Percentiles rank a stretch among this genome's conserved stretches.
Evolutionary conservation across 2,888 invertebrate species (phyloP).

Genomic region (Pachydiplax longipennis): DNA sequence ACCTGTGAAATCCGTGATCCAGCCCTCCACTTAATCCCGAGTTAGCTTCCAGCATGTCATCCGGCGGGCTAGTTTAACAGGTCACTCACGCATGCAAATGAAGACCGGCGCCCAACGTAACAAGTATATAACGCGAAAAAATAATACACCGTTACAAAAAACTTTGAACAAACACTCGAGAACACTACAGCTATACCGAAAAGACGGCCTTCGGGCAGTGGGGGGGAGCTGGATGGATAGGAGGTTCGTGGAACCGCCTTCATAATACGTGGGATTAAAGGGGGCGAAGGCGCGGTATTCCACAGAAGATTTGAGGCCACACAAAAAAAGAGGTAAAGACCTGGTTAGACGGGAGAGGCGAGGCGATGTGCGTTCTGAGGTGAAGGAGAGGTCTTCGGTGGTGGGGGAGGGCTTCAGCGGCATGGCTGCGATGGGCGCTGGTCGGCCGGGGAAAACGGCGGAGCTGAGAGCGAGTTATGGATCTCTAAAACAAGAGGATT

Average conservation of each 20-base stretch:
- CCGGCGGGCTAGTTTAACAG: background rate
- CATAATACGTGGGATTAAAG: slow-evolving; percentile 34
- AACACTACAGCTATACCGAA: background rate
- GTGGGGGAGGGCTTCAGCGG: slow-evolving; percentile 53
- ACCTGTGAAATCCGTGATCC: no score
- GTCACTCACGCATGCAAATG: slow-evolving; percentile 1
- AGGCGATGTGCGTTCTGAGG: slow-evolving; percentile 5
- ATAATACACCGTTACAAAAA: background rate
- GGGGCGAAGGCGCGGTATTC: slow-evolving; percentile 19
- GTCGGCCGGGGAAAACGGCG: slow-evolving; percentile 15
- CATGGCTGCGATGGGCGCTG: slow-evolving; percentile 56
- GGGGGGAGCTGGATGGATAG: slow-evolving; percentile 9
- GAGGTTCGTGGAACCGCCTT: slow-evolving; percentile 28
- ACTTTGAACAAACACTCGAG: background rate
- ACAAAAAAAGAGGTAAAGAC: slow-evolving; percentile 21
- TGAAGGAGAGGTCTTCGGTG: slow-evolving; percentile 29
- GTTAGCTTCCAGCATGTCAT: background rate
- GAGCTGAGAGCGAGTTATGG: slow-evolving; percentile 27
- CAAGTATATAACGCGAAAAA: background rate
- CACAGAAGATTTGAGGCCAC: slow-evolving; percentile 43
- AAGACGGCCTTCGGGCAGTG: slow-evolving; percentile 7
- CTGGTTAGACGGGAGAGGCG: slow-evolving; percentile 11
- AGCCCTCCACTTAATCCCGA: no score
- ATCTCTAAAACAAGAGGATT: slow-evolving; percentile 17
- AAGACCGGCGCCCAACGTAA: background rate